Evolutionary conservation across 2,113 vertebrate genomes (phyloP), one percentile per base, ranked within the genome.

Genomic region (Carassius auratus): DNA sequence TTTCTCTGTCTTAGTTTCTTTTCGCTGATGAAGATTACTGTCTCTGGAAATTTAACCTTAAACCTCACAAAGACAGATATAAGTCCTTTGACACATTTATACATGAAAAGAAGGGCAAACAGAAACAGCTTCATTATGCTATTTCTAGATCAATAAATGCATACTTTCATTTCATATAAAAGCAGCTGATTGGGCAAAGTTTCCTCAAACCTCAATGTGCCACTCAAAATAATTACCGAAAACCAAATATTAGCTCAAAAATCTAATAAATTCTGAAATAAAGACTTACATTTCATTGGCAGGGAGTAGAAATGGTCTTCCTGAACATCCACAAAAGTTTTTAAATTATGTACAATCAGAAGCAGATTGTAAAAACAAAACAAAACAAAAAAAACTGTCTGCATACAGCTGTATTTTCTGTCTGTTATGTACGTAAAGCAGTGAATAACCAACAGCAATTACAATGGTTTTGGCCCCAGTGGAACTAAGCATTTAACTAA

Each of bases 391-490:
- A 30, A 38, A 62, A 1, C 4, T 55, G 6, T 38, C 33, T 26
- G 2, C 19, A n/a, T 10, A 15, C 33, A 71, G 9, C 71, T 68
- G 76, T 73, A 2, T 4, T 55, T 8, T 86, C 42, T n/a, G 1
- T 30, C 82, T 76, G 19, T 86, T 77, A 76, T 75, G 66, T 76
- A 78, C 74, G 66, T 21, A 42, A 19, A 59, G 61, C 3, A 45
- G 50, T 89, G 90, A 91, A 75, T 91, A 91, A 90, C 61, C 76
- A 81, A 77, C 76, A 91, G 89, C 85, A 90, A 85, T 86, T 87
- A 64, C 66, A 83, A 83, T 42, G 55, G 83, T 84, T 90, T 92
- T 91, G 84, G 48, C 89, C 62, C 62, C 64, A 66, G 57, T 86
- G 62, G 81, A 87, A 90, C 87, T 83, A 73, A 69, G 57, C 76